phyloP scores from a whole-genome alignment of 1,140 invertebrate species.

The Littorina saxatilis region DNA sequence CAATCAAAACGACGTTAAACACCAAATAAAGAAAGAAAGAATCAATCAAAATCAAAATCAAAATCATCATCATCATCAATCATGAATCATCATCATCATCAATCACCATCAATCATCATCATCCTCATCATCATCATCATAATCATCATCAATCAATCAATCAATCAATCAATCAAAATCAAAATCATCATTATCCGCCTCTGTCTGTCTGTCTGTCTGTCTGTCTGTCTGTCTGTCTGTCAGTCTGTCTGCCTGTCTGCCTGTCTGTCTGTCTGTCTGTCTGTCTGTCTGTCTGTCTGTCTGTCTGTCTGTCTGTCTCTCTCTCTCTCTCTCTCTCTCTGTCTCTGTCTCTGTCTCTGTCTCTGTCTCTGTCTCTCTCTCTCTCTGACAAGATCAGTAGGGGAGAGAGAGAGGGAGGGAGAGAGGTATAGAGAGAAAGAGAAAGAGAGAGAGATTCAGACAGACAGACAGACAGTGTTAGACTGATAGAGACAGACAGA shows the following conservation, averaged over 20 bases:
- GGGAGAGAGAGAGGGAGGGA: too few relatives aligned
- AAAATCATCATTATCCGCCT: not conserved
- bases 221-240: not conserved
- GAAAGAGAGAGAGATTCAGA: too few relatives aligned
- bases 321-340: not conserved
- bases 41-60: not conserved
- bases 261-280: not conserved
- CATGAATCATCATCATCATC: too few relatives aligned
- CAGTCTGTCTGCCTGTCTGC: not conserved
- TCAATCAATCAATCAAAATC: not conserved
- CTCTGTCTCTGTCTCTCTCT: not conserved
- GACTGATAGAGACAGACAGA: not conserved
- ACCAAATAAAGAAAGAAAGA: too few relatives aligned
- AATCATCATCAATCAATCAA: not conserved
- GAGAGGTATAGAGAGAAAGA: too few relatives aligned
- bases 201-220: not conserved
- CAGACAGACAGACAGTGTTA: too few relatives aligned
- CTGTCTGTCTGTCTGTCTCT: not conserved
- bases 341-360: not conserved
- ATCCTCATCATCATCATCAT: constrained; percentile 7
- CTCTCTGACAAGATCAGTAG: too few relatives aligned
- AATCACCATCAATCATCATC: too few relatives aligned
- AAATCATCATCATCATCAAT: not conserved
- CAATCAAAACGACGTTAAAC: too few relatives aligned
- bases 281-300: not conserved